A percentile compares a stretch with the other conserved stretches of the same genome.
These are phyloP conservation scores for Coregonus ussuriensis DNA, from an alignment of 2,797 vertebrate species.

Conservation along the genomic window DNA sequence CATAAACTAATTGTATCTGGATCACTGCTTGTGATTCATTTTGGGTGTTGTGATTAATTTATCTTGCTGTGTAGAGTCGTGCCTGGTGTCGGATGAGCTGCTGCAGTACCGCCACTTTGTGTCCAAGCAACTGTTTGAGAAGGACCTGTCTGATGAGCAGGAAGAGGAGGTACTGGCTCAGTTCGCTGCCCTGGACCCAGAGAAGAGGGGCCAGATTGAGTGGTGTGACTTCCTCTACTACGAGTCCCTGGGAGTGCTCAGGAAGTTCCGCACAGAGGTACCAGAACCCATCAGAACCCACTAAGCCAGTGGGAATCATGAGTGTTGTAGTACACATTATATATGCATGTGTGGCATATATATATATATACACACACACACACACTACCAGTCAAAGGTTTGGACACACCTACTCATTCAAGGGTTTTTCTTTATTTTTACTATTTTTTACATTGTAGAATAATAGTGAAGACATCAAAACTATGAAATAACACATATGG, in stretches of 20 bases:
- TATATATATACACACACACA: too few relatives aligned
- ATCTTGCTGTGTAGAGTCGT: constrained; percentile 80
- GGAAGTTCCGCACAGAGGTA: constrained; percentile 90
- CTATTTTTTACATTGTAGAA: too few relatives aligned
- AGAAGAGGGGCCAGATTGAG: constrained; percentile 88
- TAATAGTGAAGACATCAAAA: too few relatives aligned
- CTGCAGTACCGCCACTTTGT: constrained; percentile 92
- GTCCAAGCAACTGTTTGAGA: constrained; percentile 87
- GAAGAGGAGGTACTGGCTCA: constrained; percentile 87
- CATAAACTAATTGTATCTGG: constrained; percentile 48
- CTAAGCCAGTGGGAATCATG: neutral
- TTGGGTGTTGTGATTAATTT: constrained; percentile 39
- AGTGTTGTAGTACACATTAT: neutral
- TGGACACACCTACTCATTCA: too few relatives aligned
- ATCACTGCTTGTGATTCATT: constrained; percentile 25
- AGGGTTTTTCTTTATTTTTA: too few relatives aligned
- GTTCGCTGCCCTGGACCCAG: constrained; percentile 88
- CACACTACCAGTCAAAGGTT: too few relatives aligned
- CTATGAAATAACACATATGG: too few relatives aligned
- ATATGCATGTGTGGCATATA: too few relatives aligned
- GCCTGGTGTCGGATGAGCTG: constrained; percentile 90
- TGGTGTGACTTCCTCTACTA: constrained; percentile 95
- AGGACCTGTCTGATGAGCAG: constrained; percentile 83
- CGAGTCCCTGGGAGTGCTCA: constrained; percentile 88
- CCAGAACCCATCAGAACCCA: neutral